Base-by-base conservation (phyloP, 1,140 invertebrate species). In the Drosophila elegans region DNA sequence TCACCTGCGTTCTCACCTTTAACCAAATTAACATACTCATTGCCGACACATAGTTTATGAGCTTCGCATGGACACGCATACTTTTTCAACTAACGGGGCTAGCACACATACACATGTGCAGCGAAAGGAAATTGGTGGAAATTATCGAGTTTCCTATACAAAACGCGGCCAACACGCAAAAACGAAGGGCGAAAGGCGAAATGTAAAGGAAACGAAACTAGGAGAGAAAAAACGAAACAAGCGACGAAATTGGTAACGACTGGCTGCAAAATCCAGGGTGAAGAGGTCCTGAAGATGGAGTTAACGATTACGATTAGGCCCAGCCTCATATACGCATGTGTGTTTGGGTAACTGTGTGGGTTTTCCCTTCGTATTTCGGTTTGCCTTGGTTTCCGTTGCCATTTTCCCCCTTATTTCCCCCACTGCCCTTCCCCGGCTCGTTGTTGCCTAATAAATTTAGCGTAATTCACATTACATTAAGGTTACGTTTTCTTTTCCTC, bases 81-180 rank as follows among this genome's bases (percentile, higher is more conserved):
- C 48, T 29, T 51, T n/a, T 39, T 36, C 54, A 55, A 49, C 21
- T 39, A 21, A 29, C 21, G 16, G 36, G 6, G 29, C 46, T 39
- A 38, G 48, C 36, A 56, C 41, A 25, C 42, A 36, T 38, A 34
- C 27, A 54, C 36, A 64, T 46, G 16, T 29, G 45, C 41, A 13
- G 53, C 60, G 42, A 69, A 89, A 89, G 84, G 84, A 88, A 88
- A 88, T 88, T 88, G 84, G 80, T 88, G 84, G 84, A 88, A 88
- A 88, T 88, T 88, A 88, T 88, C 84, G 80, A 88, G 84, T 88
- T 88, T 88, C 84, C 84, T 88, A 88, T 88, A 88, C 84, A 88
- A 88, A 88, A 88, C 84, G 80, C 84, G 85, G 57, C 74, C 78
- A 78, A 68, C 83, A 88, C 83, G 83, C 83, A 89, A 84, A 71